Evolutionary conservation across 2,888 invertebrate genomes (phyloP).

Genomic region (Busseola fusca): DNA sequence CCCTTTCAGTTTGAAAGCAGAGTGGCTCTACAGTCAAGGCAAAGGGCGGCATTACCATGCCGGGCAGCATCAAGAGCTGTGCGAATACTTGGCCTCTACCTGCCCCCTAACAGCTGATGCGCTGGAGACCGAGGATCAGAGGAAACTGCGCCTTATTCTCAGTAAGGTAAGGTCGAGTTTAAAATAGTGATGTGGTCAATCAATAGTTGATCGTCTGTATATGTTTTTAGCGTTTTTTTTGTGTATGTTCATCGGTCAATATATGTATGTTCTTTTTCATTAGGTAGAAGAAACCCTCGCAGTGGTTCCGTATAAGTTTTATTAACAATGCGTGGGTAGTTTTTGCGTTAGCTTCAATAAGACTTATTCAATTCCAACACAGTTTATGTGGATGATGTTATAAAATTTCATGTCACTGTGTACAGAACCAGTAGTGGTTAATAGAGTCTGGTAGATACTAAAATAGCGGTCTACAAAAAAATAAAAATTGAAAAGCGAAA

Average conservation of each 20-base stretch:
- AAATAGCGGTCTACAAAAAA: no score
- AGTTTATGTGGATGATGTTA: neutral
- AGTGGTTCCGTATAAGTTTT: neutral
- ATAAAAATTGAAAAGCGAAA: no score
- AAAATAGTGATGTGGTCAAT: neutral
- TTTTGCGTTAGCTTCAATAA: neutral
- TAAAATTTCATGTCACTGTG: neutral
- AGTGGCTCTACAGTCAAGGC: conserved; percentile 98
- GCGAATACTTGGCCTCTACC: conserved; percentile 94
- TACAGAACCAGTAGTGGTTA: neutral
- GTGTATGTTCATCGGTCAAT: neutral
- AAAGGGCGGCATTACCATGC: conserved; percentile 95
- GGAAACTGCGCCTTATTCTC: conserved; percentile 94
- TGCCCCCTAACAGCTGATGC: conserved; percentile 96
- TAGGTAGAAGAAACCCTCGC: neutral
- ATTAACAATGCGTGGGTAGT: neutral
- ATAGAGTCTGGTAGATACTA: neutral
- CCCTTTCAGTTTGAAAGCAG: conserved; percentile 94
- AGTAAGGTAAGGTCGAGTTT: conserved; percentile 89
- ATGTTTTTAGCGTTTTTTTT: neutral
- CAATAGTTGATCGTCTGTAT: neutral
- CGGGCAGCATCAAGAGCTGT: conserved; percentile 94
- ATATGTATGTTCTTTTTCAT: neutral
- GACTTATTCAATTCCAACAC: neutral
- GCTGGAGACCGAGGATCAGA: conserved; percentile 95